These are phyloP conservation scores for Tipula vernalis DNA, from an alignment of 2,888 invertebrate species.

Conservation along the genomic window DNA sequence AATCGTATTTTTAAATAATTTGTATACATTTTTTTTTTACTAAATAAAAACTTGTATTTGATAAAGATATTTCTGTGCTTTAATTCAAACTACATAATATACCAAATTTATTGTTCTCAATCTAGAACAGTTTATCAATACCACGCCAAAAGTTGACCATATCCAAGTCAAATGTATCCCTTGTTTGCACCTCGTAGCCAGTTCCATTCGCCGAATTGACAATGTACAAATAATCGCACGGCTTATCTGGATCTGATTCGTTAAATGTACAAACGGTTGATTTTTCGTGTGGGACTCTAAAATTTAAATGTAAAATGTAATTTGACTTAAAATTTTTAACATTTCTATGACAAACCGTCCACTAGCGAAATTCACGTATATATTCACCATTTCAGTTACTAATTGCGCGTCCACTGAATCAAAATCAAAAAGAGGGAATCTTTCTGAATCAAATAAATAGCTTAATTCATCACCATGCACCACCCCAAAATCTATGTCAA, in stretches of 20 bases:
- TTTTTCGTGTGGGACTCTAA: background rate
- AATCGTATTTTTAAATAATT: conserved; percentile 19
- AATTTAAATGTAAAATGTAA: background rate
- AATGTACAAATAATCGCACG: background rate
- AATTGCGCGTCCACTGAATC: background rate
- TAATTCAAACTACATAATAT: too few species aligned
- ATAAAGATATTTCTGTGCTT: too few species aligned
- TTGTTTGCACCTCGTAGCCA: background rate
- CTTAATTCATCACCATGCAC: background rate
- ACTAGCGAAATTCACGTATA: background rate
- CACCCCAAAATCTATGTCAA: background rate
- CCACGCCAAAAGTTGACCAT: background rate
- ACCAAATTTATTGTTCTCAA: background rate
- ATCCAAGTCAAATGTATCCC: background rate
- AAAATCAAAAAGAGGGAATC: background rate
- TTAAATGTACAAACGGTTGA: background rate
- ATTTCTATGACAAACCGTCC: background rate
- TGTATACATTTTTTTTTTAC: too few species aligned
- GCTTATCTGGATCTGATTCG: background rate
- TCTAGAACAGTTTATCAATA: background rate
- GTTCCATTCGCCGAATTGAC: background rate
- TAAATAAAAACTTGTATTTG: too few species aligned
- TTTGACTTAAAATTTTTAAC: background rate
- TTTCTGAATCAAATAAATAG: background rate
- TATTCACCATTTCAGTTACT: background rate